Conservation (phyloP, 2,113 vertebrate genomes). For the Syrrhaptes paradoxus region DNA sequence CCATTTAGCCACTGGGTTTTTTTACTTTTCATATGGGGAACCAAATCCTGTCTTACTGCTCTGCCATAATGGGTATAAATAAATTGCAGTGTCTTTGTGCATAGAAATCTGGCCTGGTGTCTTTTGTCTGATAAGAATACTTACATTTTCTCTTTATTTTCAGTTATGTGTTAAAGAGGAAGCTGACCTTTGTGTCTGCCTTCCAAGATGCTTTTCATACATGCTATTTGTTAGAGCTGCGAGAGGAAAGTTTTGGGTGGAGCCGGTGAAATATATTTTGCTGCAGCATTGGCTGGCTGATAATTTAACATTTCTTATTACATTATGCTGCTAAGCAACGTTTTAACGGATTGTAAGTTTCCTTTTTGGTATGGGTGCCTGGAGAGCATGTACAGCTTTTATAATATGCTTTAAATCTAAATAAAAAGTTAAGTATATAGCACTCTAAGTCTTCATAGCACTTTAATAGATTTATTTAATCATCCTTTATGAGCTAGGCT, state of each 20-base stretch:
- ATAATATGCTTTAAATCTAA: constrained; percentile 48
- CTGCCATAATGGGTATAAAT: neutral
- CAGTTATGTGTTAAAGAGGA: neutral
- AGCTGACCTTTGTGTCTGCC: neutral
- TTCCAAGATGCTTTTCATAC: neutral
- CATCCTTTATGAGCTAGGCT: constrained; percentile 7
- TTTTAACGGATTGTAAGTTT: neutral
- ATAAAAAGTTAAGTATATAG: constrained; percentile 40
- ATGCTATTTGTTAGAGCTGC: neutral
- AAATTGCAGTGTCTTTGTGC: neutral
- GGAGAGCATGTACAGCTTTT: constrained; percentile 22
- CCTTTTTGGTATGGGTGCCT: constrained; percentile 11
- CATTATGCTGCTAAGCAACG: constrained; percentile 41
- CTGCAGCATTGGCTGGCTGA: neutral
- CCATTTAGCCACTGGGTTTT: fast-evolving
- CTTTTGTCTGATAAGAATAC: neutral
- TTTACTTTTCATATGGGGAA: neutral
- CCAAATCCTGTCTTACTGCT: neutral
- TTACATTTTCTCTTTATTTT: neutral
- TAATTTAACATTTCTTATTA: constrained; percentile 20
- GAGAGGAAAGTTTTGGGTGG: neutral
- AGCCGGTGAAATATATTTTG: neutral
- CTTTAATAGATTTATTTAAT: constrained; percentile 48
- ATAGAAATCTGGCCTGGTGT: neutral
- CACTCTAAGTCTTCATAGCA: constrained; percentile 1